Conservation (phyloP, 2,888 invertebrate genomes). For the Argynnis bischoffii region DNA sequence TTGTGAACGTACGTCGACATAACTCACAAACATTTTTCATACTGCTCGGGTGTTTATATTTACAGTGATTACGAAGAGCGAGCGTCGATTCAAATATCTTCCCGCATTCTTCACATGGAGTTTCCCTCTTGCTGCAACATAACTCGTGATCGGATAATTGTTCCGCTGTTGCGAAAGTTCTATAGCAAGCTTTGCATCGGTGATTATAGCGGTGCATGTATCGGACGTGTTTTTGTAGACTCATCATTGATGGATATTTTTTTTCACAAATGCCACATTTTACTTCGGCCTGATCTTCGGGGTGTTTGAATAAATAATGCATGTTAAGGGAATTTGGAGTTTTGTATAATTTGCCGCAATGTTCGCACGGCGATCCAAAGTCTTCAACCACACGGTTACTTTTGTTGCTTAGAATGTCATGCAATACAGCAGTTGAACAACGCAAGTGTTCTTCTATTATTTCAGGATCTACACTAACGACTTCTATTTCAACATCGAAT, state of each 20-base stretch:
- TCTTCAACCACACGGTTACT: slow-evolving; percentile 35
- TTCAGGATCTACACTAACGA: slow-evolving; percentile 51
- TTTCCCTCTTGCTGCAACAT: slow-evolving; percentile 50
- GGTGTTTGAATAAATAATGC: slow-evolving; percentile 62
- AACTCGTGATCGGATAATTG: slow-evolving; percentile 48
- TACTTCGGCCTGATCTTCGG: slow-evolving; percentile 47
- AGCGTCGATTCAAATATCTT: slow-evolving; percentile 55
- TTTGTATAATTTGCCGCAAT: slow-evolving; percentile 66
- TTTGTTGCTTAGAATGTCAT: slow-evolving; percentile 51
- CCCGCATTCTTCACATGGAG: slow-evolving; percentile 54
- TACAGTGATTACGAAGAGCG: slow-evolving; percentile 58
- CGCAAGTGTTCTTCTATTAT: slow-evolving; percentile 56
- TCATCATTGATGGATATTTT: slow-evolving; percentile 59
- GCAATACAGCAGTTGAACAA: slow-evolving; percentile 55
- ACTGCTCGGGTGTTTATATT: slow-evolving; percentile 59
- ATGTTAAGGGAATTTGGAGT: slow-evolving; percentile 53
- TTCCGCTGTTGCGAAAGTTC: slow-evolving; percentile 50
- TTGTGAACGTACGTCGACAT: slow-evolving; percentile 57
- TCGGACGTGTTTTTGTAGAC: slow-evolving; percentile 60
- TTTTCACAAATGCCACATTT: slow-evolving; percentile 59
- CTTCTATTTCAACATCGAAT: slow-evolving; percentile 48
- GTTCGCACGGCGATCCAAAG: slow-evolving; percentile 64
- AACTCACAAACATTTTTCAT: slow-evolving; percentile 52
- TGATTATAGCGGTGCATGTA: slow-evolving; percentile 61
- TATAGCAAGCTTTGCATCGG: slow-evolving; percentile 61